These are phyloP conservation scores for Beris morrisii DNA, from an alignment of 2,888 invertebrate species.

Conservation along the genomic window DNA sequence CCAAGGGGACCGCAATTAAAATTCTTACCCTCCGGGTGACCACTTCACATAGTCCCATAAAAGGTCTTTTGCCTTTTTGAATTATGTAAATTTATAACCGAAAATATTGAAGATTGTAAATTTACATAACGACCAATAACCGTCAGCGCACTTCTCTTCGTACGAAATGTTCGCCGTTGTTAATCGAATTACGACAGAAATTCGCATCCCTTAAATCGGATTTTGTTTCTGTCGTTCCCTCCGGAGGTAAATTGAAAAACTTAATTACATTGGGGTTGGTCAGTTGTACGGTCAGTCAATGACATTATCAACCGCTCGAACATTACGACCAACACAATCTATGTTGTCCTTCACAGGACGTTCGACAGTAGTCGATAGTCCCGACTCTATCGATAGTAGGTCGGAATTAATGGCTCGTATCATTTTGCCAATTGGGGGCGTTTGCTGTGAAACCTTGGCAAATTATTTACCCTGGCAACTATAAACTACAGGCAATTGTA, in stretches of 20 bases:
- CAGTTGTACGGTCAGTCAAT: slow-evolving; percentile 10
- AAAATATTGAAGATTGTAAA: slow-evolving; percentile 35
- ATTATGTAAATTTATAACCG: slow-evolving; percentile 33
- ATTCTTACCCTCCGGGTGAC: slow-evolving; percentile 8
- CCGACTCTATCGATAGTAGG: slow-evolving; percentile 6
- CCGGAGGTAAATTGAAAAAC: slow-evolving; percentile 18
- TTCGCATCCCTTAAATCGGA: slow-evolving; percentile 15
- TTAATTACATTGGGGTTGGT: slow-evolving; percentile 27
- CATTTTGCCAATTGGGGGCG: slow-evolving; percentile 21
- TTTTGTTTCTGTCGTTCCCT: not conserved
- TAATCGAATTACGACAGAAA: slow-evolving; percentile 16
- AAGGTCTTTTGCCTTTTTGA: slow-evolving; percentile 21
- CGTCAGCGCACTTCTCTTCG: slow-evolving; percentile 3
- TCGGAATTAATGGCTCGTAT: slow-evolving; percentile 24
- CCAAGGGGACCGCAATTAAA: slow-evolving; percentile 15
- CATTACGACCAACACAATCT: too few species aligned
- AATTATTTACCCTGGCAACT: slow-evolving; percentile 6
- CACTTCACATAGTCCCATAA: slow-evolving; percentile 11
- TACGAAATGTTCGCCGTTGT: not conserved
- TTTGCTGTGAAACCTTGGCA: slow-evolving; percentile 7
- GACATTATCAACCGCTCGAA: slow-evolving; percentile 13
- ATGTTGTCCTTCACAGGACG: too few species aligned
- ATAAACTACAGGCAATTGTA: not conserved
- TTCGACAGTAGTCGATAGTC: too few species aligned
- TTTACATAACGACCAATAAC: slow-evolving; percentile 35